These are phyloP conservation scores for Corythoichthys haematopterus DNA, from an alignment of 2,113 vertebrate genomes.

Conservation along the genomic window DNA sequence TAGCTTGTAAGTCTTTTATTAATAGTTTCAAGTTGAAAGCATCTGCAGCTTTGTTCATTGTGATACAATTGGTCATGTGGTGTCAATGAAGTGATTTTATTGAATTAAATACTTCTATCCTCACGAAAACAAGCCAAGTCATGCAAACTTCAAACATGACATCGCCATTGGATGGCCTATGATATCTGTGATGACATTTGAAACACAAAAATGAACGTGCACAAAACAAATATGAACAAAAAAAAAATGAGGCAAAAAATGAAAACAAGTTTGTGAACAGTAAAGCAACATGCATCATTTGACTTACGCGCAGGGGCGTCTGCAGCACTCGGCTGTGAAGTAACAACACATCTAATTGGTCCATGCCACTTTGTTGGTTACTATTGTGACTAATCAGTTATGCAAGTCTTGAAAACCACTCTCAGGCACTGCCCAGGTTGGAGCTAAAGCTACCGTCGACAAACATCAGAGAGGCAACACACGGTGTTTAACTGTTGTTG, in stretches of 20 bases:
- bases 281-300: conserved; percentile 15
- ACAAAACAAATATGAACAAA: neutral
- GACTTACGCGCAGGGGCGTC: conserved; percentile 55
- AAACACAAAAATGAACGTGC: neutral
- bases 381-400: neutral
- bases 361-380: neutral
- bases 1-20: no score
- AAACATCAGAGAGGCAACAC: no score
- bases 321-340: conserved; percentile 52
- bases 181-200: neutral
- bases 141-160: conserved; percentile 23
- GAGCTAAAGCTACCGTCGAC: no score
- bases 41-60: neutral
- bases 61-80: neutral
- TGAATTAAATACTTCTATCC: neutral
- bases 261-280: neutral
- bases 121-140: conserved; percentile 33
- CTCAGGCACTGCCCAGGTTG: no score
- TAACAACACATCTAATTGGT: conserved; percentile 21
- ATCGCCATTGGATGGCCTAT: neutral
- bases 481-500: no score
- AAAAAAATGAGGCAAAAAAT: neutral
- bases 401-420: no score
- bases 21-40: neutral
- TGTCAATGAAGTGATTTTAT: no score